Evolutionary conservation across 1,140 invertebrate genomes (phyloP).

Genomic region (Melitaea cinxia): DNA sequence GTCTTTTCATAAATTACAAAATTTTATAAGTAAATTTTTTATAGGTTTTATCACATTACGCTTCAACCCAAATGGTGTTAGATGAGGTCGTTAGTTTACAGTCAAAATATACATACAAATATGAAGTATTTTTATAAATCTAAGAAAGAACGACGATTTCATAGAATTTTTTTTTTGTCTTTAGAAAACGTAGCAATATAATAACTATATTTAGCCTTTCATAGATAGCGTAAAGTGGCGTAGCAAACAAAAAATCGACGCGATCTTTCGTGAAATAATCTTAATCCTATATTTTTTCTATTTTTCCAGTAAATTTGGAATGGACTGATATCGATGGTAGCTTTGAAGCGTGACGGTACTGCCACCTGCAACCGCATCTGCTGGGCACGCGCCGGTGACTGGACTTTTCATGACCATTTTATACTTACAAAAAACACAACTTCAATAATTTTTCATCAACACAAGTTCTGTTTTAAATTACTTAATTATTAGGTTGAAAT

Average conservation of each 20-base stretch:
- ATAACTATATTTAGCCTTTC: no score
- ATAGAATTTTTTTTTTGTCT: no score
- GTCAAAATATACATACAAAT: no score
- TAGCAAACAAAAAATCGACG: neutral
- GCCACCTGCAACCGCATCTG: slow-evolving; percentile 32
- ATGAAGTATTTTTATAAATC: no score
- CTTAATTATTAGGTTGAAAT: neutral
- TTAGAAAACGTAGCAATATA: no score
- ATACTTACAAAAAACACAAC: neutral
- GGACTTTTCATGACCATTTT: slow-evolving; percentile 2
- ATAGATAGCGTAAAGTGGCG: no score
- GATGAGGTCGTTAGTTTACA: no score
- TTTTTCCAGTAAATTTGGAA: slow-evolving; percentile 24
- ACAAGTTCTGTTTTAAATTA: neutral
- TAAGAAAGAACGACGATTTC: no score
- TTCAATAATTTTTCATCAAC: neutral
- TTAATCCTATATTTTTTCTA: slow-evolving; percentile 4
- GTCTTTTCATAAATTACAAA: no score
- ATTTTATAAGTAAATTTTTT: no score
- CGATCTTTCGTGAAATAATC: neutral
- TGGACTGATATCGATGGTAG: slow-evolving; percentile 15
- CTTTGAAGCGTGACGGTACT: slow-evolving; percentile 27
- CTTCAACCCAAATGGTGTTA: no score
- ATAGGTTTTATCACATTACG: no score
- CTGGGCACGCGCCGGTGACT: slow-evolving; percentile 29